Conservation (phyloP, 2,888 invertebrate genomes). For the Stratiomys singularior region DNA sequence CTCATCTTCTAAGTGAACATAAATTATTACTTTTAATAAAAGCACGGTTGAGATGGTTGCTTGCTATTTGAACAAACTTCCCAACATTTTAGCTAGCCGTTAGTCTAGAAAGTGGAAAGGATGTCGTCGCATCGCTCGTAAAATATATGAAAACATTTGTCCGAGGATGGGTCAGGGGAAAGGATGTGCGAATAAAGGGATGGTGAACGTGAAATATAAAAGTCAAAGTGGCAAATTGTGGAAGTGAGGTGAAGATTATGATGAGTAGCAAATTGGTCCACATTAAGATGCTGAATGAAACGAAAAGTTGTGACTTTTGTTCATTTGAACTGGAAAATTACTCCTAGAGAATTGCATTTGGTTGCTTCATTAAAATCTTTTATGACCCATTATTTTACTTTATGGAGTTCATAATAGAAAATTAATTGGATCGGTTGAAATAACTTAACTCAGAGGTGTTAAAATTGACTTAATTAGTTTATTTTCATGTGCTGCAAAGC, state of each 20-base stretch:
- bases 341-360: slow-evolving; percentile 10
- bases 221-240: not conserved
- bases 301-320: slow-evolving; percentile 13
- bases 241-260: slow-evolving; percentile 20
- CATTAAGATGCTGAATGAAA: not conserved
- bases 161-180: not conserved
- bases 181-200: not conserved
- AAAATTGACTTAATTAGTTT: too few species aligned
- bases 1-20: slow-evolving; percentile 50
- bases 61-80: not conserved
- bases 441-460: not conserved
- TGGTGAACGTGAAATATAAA: slow-evolving; percentile 13
- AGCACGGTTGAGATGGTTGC: slow-evolving; percentile 34
- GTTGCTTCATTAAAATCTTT: not conserved
- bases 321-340: slow-evolving; percentile 31
- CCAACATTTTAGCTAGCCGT: slow-evolving; percentile 16
- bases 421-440: not conserved
- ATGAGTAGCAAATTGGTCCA: slow-evolving; percentile 36
- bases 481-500: too few species aligned
- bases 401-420: not conserved
- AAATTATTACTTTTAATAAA: slow-evolving; percentile 52
- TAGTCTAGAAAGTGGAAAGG: slow-evolving; percentile 23
- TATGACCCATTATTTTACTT: slow-evolving; percentile 4
- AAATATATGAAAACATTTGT: slow-evolving; percentile 29
- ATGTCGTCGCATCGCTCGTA: slow-evolving; percentile 14